Conservation (phyloP, 2,888 invertebrate species). For the Mythimna vitellina region DNA sequence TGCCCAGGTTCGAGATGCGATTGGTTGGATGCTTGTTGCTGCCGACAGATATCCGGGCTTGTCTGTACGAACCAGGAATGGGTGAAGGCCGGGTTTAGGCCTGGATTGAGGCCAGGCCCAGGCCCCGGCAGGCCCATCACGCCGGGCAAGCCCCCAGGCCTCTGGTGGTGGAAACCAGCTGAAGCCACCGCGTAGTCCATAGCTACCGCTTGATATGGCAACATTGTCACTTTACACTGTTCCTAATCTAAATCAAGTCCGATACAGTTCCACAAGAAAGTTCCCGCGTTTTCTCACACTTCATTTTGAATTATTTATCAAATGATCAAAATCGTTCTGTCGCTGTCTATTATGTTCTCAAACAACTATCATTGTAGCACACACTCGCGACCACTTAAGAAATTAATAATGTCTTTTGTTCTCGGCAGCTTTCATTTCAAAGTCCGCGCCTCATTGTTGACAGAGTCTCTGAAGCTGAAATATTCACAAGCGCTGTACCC, state of each 20-base stretch:
- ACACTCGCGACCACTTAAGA: slow-evolving; percentile 62
- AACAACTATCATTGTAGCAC: slow-evolving; percentile 68
- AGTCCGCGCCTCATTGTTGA: slow-evolving; percentile 60
- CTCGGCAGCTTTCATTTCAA: slow-evolving; percentile 51
- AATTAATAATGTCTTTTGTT: slow-evolving; percentile 57
- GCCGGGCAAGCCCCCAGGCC: slow-evolving; percentile 88
- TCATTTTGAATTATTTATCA: slow-evolving; percentile 70
- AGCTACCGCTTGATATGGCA: slow-evolving; percentile 97
- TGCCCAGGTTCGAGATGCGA: slow-evolving; percentile 98
- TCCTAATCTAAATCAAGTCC: slow-evolving; percentile 68
- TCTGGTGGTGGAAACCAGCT: slow-evolving; percentile 89
- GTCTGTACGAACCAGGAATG: slow-evolving; percentile 98
- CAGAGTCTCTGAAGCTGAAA: slow-evolving; percentile 52
- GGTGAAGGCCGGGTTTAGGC: slow-evolving; percentile 94
- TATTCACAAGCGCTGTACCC: slow-evolving; percentile 66
- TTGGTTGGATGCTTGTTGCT: slow-evolving; percentile 93
- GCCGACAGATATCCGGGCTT: slow-evolving; percentile 97
- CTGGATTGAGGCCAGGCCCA: slow-evolving; percentile 87
- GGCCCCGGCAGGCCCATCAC: slow-evolving; percentile 91
- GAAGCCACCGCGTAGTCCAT: slow-evolving; percentile 95
- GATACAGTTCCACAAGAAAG: slow-evolving; percentile 69
- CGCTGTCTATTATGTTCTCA: slow-evolving; percentile 52
- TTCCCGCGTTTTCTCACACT: slow-evolving; percentile 75
- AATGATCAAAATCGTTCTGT: slow-evolving; percentile 67
- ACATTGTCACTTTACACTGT: slow-evolving; percentile 90